These are phyloP conservation scores for Neodon shergylaensis DNA, from an alignment of 2,113 vertebrate species.

Conservation along the genomic window DNA sequence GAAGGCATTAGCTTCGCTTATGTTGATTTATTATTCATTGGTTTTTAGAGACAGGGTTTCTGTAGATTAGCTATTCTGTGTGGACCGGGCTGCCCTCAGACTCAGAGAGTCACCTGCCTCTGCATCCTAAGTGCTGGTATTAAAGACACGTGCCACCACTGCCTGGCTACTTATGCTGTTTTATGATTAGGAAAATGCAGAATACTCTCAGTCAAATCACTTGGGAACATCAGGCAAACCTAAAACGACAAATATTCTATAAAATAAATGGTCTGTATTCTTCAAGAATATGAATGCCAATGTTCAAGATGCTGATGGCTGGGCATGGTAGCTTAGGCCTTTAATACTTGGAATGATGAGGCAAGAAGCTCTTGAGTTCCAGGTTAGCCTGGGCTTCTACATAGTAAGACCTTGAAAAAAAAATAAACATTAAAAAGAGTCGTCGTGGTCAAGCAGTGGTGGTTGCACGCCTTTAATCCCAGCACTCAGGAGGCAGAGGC, in stretches of 20 bases:
- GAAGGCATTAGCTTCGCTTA: neutral
- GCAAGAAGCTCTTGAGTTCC: neutral
- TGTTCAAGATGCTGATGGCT: neutral
- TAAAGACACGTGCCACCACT: neutral
- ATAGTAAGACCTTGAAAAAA: neutral
- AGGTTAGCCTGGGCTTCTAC: neutral
- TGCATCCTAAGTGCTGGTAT: neutral
- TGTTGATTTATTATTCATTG: neutral
- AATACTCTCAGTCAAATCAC: constrained; percentile 29
- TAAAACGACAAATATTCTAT: constrained; percentile 23
- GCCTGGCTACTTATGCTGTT: neutral
- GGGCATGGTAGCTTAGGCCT: no score
- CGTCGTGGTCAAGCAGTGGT: no score
- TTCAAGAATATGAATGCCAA: neutral
- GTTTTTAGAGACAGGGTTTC: neutral
- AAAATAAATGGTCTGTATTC: neutral
- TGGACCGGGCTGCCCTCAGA: neutral
- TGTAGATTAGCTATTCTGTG: neutral
- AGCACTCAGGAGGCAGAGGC: no score
- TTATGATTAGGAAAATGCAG: neutral
- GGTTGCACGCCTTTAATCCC: no score
- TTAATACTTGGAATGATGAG: neutral
- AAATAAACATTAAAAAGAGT: neutral
- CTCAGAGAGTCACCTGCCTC: neutral
- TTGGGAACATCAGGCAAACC: neutral